Evolutionary conservation across 2,797 vertebrate species (phyloP).

Genomic region (Spheniscus humboldti): DNA sequence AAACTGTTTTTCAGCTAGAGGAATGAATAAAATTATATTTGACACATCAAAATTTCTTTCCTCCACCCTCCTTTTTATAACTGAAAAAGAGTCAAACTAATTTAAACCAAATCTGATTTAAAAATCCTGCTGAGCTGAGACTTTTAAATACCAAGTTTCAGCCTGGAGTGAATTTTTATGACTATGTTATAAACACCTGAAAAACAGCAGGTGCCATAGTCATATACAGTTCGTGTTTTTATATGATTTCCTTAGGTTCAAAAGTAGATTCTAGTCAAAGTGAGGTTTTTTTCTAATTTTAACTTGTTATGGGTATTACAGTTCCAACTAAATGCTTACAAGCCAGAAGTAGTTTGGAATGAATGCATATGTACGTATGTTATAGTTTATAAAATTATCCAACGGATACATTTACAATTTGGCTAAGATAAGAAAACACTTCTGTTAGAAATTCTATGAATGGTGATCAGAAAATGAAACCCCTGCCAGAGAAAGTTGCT

Average conservation of each 20-base stretch:
- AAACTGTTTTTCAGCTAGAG: constrained; percentile 18
- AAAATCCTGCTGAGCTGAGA: constrained; percentile 52
- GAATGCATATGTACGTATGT: neutral
- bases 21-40: constrained; percentile 23
- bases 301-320: constrained; percentile 5
- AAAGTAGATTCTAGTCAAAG: constrained; percentile 23
- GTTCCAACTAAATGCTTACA: constrained; percentile 30
- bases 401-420: neutral
- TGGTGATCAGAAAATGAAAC: constrained; percentile 12
- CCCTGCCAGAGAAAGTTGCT: neutral
- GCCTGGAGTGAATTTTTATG: constrained; percentile 57
- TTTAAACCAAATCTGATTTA: constrained; percentile 53
- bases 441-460: neutral
- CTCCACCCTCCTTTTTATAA: constrained; percentile 16
- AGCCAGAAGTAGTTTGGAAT: constrained; percentile 26
- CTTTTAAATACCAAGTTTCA: constrained; percentile 62
- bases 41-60: constrained; percentile 36
- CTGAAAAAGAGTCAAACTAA: constrained; percentile 38
- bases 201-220: constrained; percentile 48
- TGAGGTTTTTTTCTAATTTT: neutral
- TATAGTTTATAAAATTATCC: constrained; percentile 33
- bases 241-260: constrained; percentile 36
- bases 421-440: neutral
- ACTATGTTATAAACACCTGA: constrained; percentile 65
- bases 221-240: constrained; percentile 15